These are phyloP conservation scores for Somateria mollissima DNA, from an alignment of 2,797 vertebrate species.

Conservation along the genomic window DNA sequence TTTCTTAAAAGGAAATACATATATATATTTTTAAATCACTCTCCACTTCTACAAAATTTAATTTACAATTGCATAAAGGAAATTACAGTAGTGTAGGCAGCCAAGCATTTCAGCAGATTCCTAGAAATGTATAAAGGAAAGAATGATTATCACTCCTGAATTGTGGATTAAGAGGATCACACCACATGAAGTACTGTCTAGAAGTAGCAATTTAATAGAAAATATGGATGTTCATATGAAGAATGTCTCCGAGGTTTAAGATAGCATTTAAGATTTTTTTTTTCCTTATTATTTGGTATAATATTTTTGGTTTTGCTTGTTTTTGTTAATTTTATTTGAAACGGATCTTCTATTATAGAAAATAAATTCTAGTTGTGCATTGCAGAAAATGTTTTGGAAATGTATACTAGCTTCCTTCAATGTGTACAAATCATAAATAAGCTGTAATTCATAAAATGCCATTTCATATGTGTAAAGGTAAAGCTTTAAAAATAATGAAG, in stretches of 20 bases:
- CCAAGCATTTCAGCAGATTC: slow-evolving; percentile 58
- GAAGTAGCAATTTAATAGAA: slow-evolving; percentile 53
- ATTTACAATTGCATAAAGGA: slow-evolving; percentile 52
- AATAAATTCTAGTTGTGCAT: background rate
- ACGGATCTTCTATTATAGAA: background rate
- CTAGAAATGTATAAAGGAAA: slow-evolving; percentile 44
- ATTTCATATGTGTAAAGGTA: background rate
- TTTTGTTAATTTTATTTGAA: background rate
- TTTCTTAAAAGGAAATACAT: slow-evolving; percentile 12
- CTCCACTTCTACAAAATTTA: slow-evolving; percentile 47
- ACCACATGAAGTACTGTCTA: slow-evolving; percentile 31
- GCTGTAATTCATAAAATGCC: background rate
- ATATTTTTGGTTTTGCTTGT: background rate
- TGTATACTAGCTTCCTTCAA: background rate
- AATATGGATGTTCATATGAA: slow-evolving; percentile 19
- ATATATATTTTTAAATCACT: background rate
- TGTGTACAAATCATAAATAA: background rate
- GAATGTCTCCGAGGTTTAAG: slow-evolving; percentile 28
- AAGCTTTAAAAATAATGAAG: background rate
- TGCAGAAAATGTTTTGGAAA: background rate
- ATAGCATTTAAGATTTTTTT: background rate
- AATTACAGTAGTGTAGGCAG: slow-evolving; percentile 62
- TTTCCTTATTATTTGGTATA: slow-evolving; percentile 2
- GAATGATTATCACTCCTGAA: slow-evolving; percentile 39
- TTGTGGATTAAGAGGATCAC: slow-evolving; percentile 66